These are phyloP conservation scores for Oligia fasciuncula DNA, from an alignment of 2,888 invertebrate species.

Conservation along the genomic window DNA sequence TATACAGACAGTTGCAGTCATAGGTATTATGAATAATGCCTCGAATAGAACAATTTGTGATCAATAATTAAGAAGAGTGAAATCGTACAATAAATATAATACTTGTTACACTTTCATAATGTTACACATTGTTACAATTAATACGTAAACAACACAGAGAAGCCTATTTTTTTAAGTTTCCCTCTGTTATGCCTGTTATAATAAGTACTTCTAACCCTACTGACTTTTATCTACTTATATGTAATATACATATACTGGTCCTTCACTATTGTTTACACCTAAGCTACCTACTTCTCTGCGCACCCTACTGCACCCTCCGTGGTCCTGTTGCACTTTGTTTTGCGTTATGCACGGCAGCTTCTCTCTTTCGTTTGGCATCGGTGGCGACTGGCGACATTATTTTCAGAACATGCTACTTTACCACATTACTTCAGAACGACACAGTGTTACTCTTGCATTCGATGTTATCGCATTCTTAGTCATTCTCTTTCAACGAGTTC, in stretches of 20 bases:
- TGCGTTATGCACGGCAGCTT: slow-evolving; percentile 85
- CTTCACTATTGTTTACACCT: slow-evolving; percentile 68
- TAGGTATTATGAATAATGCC: slow-evolving; percentile 77
- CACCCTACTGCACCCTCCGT: slow-evolving; percentile 81
- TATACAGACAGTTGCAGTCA: slow-evolving; percentile 77
- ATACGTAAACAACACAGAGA: slow-evolving; percentile 83
- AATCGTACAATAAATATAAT: slow-evolving; percentile 87
- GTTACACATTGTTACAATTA: slow-evolving; percentile 87
- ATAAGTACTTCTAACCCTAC: slow-evolving; percentile 72
- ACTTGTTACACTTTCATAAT: slow-evolving; percentile 87
- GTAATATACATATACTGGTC: slow-evolving; percentile 59
- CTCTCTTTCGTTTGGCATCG: slow-evolving; percentile 77
- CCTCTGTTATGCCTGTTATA: slow-evolving; percentile 77
- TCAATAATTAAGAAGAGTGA: slow-evolving; percentile 86
- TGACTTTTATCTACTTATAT: slow-evolving; percentile 61
- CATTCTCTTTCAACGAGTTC: slow-evolving; percentile 76
- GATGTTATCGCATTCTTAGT: slow-evolving; percentile 82
- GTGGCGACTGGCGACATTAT: slow-evolving; percentile 72
- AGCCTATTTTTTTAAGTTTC: slow-evolving; percentile 85
- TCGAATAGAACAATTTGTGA: slow-evolving; percentile 83
- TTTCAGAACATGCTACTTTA: slow-evolving; percentile 78
- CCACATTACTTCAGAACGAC: slow-evolving; percentile 82
- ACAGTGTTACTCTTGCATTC: slow-evolving; percentile 83
- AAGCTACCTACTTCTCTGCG: slow-evolving; percentile 65
- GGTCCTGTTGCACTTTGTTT: slow-evolving; percentile 84